Conservation (phyloP, 2,797 vertebrate species). For the Glyptemys insculpta region DNA sequence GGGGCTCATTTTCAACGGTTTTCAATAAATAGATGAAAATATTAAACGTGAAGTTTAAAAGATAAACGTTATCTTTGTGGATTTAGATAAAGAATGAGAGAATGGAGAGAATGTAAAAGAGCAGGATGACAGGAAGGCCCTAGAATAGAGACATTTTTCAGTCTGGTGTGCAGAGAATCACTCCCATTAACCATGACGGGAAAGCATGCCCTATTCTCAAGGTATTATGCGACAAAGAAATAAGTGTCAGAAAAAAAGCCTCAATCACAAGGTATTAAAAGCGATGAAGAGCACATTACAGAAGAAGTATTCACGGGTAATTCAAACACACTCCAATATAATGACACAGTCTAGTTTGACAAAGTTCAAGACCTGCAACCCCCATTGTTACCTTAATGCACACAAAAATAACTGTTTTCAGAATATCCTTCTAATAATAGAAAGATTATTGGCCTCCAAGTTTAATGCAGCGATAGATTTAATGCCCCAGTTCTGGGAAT, state of each 20-base stretch:
- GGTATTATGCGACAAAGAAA: background rate
- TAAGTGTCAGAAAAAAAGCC: background rate
- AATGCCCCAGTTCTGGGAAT: background rate
- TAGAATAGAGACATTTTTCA: background rate
- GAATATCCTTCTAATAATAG: background rate
- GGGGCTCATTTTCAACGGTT: background rate
- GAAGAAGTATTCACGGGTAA: background rate
- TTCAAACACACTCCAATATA: background rate
- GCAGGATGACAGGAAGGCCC: background rate
- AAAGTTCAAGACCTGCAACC: fast-evolving
- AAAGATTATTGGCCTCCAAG: background rate
- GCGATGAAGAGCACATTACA: background rate
- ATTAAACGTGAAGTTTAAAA: background rate
- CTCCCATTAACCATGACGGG: background rate
- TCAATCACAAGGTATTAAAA: background rate
- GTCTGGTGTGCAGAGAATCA: background rate
- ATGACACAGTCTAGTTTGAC: background rate
- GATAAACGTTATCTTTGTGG: background rate
- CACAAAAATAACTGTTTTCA: background rate
- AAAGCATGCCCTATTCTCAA: background rate
- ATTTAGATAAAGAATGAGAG: background rate
- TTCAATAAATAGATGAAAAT: conserved; percentile 16
- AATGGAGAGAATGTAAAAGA: conserved; percentile 4
- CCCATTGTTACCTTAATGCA: background rate
- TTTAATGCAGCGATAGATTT: background rate